Evolutionary conservation across 2,888 invertebrate genomes (phyloP).

Genomic region (Eupithecia exiguata): DNA sequence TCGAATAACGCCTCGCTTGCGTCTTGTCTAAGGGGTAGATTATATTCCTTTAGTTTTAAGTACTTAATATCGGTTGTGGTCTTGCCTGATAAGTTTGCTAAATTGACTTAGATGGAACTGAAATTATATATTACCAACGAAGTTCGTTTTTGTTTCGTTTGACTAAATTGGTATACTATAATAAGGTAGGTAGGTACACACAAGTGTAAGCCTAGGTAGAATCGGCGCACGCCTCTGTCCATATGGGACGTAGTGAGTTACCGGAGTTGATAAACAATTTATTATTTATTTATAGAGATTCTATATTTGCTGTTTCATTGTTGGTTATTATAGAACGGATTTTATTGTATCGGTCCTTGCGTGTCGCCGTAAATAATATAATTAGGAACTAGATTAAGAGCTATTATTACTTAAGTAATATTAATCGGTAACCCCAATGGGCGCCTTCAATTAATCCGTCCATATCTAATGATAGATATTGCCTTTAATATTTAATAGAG

Average conservation of each 20-base stretch:
- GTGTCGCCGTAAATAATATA: slow-evolving; percentile 63
- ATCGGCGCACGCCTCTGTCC: slow-evolving; percentile 64
- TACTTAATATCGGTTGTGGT: slow-evolving; percentile 85
- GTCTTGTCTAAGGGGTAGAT: slow-evolving; percentile 48
- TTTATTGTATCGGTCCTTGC: slow-evolving; percentile 66
- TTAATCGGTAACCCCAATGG: slow-evolving; percentile 82
- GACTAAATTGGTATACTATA: slow-evolving; percentile 65
- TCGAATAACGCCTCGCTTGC: slow-evolving; percentile 8
- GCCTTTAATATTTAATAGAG: slow-evolving; percentile 84
- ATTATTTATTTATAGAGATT: slow-evolving; percentile 80
- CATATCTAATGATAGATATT: slow-evolving; percentile 83
- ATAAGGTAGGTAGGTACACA: slow-evolving; percentile 37
- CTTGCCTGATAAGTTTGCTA: slow-evolving; percentile 84
- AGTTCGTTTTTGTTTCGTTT: slow-evolving; percentile 71
- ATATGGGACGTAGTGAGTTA: slow-evolving; percentile 78
- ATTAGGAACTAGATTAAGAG: slow-evolving; percentile 71
- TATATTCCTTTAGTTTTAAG: slow-evolving; percentile 83
- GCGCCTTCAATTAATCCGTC: slow-evolving; percentile 84
- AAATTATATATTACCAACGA: slow-evolving; percentile 83
- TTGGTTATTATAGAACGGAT: slow-evolving; percentile 69
- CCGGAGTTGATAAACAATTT: slow-evolving; percentile 77
- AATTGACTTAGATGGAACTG: slow-evolving; percentile 79
- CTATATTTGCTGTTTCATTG: slow-evolving; percentile 76
- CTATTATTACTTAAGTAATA: slow-evolving; percentile 75
- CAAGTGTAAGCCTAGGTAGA: slow-evolving; percentile 12